phyloP scores from a whole-genome alignment of 1,140 invertebrate genomes.

The Ceratina japonica region DNA sequence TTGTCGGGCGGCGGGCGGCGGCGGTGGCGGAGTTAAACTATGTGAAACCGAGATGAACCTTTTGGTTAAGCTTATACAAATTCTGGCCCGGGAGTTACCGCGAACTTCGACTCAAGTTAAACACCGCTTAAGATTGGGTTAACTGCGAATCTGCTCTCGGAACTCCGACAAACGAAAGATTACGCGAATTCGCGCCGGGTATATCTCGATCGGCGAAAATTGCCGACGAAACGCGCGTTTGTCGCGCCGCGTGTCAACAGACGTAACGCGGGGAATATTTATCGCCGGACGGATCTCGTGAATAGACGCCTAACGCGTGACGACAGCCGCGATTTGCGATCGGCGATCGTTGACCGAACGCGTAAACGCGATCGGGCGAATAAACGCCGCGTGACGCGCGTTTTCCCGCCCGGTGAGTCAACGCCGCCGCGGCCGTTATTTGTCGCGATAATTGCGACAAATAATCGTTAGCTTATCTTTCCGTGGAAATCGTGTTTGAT shows the following conservation, averaged over 20 bases:
- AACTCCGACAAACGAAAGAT: background rate
- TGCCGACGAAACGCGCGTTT: background rate
- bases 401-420: constrained; percentile 1
- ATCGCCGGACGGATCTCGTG: background rate
- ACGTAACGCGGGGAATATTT: background rate
- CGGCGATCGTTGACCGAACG: background rate
- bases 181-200: background rate
- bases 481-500: background rate
- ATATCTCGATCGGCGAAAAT: background rate
- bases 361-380: background rate
- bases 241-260: background rate
- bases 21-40: no score
- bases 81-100: background rate
- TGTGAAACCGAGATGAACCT: background rate
- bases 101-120: background rate
- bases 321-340: background rate
- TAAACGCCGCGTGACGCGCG: background rate
- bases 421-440: background rate
- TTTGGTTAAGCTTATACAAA: background rate
- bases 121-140: background rate
- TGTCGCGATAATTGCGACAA: background rate
- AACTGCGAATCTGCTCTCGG: background rate
- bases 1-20: no score
- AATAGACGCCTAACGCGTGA: background rate
- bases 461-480: background rate